A percentile compares a stretch with the other conserved stretches of the same genome.
Evolutionary conservation across 2,797 vertebrate genomes (phyloP).

Genomic region (Halcyon smyrnensis): DNA sequence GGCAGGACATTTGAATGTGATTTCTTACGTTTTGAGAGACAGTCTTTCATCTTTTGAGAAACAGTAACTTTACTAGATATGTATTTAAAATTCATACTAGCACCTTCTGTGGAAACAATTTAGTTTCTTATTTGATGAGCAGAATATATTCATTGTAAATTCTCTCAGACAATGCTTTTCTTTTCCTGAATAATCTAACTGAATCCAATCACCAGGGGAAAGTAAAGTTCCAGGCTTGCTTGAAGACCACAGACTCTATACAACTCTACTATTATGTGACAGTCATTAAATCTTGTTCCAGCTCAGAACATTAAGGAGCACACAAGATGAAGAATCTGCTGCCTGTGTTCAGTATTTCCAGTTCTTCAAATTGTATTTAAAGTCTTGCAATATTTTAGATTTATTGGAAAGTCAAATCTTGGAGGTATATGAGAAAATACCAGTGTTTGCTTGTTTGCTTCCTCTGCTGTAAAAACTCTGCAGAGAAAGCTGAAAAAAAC

Average conservation of each 20-base stretch:
- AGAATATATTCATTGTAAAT: neutral
- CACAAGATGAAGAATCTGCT: neutral
- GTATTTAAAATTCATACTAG: neutral
- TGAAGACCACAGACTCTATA: neutral
- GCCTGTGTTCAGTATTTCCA: neutral
- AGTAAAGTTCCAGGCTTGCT: neutral
- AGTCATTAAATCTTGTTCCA: neutral
- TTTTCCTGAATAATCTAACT: neutral
- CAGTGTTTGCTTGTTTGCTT: neutral
- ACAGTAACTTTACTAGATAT: neutral
- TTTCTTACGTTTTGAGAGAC: neutral
- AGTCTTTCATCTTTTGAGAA: neutral
- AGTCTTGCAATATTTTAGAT: neutral
- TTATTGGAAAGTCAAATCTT: neutral
- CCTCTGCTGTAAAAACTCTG: neutral
- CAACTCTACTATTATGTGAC: neutral
- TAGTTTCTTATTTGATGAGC: neutral
- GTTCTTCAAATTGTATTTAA: neutral
- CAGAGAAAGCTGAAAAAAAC: neutral
- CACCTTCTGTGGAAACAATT: neutral
- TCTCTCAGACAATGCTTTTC: neutral
- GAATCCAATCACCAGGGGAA: neutral
- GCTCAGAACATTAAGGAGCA: neutral
- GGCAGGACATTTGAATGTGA: neutral
- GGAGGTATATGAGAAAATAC: neutral